Evolutionary conservation across 2,888 invertebrate species (phyloP).

Genomic region (Stenodera caucasica): DNA sequence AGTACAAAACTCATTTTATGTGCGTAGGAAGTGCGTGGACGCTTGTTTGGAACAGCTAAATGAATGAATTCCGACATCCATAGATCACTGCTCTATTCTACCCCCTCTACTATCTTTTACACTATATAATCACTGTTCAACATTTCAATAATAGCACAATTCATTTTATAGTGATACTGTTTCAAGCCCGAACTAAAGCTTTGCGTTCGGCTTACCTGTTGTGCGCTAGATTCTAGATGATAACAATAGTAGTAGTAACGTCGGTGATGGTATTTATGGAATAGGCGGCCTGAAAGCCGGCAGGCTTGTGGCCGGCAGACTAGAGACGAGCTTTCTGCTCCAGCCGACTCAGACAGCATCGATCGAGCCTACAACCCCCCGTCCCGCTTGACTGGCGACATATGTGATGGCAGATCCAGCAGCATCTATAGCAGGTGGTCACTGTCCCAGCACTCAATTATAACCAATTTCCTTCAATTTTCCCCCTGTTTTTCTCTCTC

Average conservation of each 20-base stretch:
- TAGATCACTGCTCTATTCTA: background rate
- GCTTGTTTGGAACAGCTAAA: constrained; percentile 20
- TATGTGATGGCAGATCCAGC: constrained; percentile 26
- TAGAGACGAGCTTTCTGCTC: constrained; percentile 46
- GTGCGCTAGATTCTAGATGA: constrained; percentile 29
- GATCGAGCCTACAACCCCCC: constrained; percentile 44
- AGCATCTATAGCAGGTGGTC: constrained; percentile 22
- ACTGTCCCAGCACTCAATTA: constrained; percentile 16
- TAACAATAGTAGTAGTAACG: constrained; percentile 19
- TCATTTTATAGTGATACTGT: background rate
- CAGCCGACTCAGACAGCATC: constrained; percentile 50
- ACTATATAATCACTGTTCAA: constrained; percentile 11
- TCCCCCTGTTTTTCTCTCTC: background rate
- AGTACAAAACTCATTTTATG: constrained; percentile 25
- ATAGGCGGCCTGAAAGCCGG: constrained; percentile 37
- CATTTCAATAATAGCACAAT: background rate
- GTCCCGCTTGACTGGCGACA: constrained; percentile 37
- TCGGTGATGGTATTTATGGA: constrained; percentile 20
- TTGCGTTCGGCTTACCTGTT: constrained; percentile 46
- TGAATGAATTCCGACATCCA: constrained; percentile 16
- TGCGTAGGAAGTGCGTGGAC: constrained; percentile 28
- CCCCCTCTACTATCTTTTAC: background rate
- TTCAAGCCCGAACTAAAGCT: background rate
- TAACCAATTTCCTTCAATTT: background rate
- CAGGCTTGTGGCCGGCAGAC: constrained; percentile 37